phyloP scores from a whole-genome alignment of 1,140 invertebrate genomes.

The Apis laboriosa region DNA sequence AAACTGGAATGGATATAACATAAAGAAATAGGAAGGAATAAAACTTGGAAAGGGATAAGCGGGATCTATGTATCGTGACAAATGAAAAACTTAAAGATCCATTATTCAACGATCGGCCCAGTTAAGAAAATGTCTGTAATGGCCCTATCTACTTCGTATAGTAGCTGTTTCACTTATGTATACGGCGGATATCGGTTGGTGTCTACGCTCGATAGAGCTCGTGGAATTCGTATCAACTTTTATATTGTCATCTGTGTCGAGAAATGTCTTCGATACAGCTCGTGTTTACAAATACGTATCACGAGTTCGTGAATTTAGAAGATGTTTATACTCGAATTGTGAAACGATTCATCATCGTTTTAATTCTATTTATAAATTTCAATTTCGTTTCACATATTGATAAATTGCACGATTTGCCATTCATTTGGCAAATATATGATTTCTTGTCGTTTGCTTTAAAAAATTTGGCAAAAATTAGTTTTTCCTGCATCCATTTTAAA shows the following conservation, averaged over 20 bases:
- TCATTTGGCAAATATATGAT: too few relatives aligned
- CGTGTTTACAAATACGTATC: neutral
- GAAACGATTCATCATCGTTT: neutral
- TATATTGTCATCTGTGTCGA: constrained; percentile 10
- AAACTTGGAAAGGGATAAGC: neutral
- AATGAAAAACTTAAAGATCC: constrained; percentile 25
- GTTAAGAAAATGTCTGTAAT: constrained; percentile 31
- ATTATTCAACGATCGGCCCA: constrained; percentile 16
- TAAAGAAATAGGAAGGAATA: neutral
- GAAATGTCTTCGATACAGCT: constrained; percentile 11
- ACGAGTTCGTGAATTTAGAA: too few relatives aligned
- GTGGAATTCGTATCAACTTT: constrained; percentile 29
- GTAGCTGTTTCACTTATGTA: constrained; percentile 28
- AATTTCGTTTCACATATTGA: too few relatives aligned
- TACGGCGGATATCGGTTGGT: constrained; percentile 2
- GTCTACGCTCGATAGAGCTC: neutral
- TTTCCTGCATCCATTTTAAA: too few relatives aligned
- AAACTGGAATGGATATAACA: neutral
- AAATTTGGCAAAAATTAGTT: too few relatives aligned
- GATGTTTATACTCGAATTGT: neutral
- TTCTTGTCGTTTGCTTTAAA: too few relatives aligned
- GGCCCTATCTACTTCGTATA: neutral
- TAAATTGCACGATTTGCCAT: too few relatives aligned
- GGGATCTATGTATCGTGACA: neutral
- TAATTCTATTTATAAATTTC: too few relatives aligned